Evolutionary conservation across 2,888 invertebrate genomes (phyloP).

Genomic region (Trypoxylon attenuatum): DNA sequence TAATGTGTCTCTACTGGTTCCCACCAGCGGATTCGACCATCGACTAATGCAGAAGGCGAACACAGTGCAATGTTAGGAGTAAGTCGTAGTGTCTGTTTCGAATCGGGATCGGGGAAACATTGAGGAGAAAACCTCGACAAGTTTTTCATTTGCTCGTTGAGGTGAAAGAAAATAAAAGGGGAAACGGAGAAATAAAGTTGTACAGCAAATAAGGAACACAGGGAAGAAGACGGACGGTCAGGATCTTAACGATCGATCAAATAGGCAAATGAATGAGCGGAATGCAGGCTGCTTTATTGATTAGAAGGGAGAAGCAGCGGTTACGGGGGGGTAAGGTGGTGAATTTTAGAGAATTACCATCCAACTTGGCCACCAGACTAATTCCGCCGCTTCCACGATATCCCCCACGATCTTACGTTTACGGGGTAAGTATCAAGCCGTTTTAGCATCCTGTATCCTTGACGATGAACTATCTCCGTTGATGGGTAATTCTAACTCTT

Average conservation of each 20-base stretch:
- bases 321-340: conserved; percentile 87
- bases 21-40: conserved; percentile 33
- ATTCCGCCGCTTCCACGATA: conserved; percentile 92
- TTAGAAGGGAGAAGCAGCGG: conserved; percentile 92
- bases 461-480: conserved; percentile 32
- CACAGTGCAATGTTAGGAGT: conserved; percentile 47
- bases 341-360: conserved; percentile 86
- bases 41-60: conserved; percentile 34
- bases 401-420: conserved; percentile 82
- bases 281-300: conserved; percentile 95
- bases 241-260: conserved; percentile 57
- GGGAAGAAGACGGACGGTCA: conserved; percentile 38
- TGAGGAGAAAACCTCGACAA: conserved; percentile 32
- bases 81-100: conserved; percentile 43
- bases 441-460: conserved; percentile 34
- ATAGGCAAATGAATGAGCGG: conserved; percentile 77
- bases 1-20: conserved; percentile 41
- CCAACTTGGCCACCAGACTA: conserved; percentile 90
- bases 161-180: conserved; percentile 13
- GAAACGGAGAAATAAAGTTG: not conserved
- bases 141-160: conserved; percentile 14
- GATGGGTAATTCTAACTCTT: conserved; percentile 31
- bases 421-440: conserved; percentile 69
- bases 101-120: conserved; percentile 21
- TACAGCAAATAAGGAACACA: not conserved